Evolutionary conservation across 2,888 invertebrate species (phyloP).

Genomic region (Galeopsomyia nigrocyanea): DNA sequence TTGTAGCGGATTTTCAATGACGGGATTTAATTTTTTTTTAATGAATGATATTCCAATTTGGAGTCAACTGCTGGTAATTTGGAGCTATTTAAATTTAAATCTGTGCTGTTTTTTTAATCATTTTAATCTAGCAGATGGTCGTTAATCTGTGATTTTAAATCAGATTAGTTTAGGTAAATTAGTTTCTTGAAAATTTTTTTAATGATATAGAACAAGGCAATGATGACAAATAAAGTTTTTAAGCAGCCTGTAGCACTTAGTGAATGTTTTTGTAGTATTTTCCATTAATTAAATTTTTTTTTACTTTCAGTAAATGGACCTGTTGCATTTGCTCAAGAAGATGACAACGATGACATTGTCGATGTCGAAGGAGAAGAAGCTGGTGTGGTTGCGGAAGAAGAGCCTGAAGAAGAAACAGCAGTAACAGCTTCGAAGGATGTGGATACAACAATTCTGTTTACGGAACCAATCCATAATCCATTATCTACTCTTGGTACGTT

Average conservation of each 20-base stretch:
- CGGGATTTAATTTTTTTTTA: too few relatives aligned
- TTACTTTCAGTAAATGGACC: slow-evolving; percentile 69
- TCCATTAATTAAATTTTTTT: slow-evolving; percentile 25
- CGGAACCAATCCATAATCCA: slow-evolving; percentile 75
- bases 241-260: neutral
- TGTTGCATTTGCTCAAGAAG: slow-evolving; percentile 75
- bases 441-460: slow-evolving; percentile 92
- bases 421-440: slow-evolving; percentile 89
- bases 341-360: slow-evolving; percentile 71
- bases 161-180: neutral
- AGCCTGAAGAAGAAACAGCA: slow-evolving; percentile 75
- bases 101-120: too few relatives aligned
- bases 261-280: slow-evolving; percentile 22
- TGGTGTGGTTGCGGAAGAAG: slow-evolving; percentile 68
- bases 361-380: slow-evolving; percentile 75
- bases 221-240: too few relatives aligned
- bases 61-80: too few relatives aligned
- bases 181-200: slow-evolving; percentile 19
- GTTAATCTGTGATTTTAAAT: neutral
- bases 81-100: too few relatives aligned
- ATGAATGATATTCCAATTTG: too few relatives aligned
- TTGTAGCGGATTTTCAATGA: too few relatives aligned
- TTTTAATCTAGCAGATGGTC: too few relatives aligned
- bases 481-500: slow-evolving; percentile 61
- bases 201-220: neutral